Percentiles rank a stretch among this genome's conserved stretches.
Evolutionary conservation across 2,797 vertebrate species (phyloP).

Genomic region (Ctenopoma multispine): DNA sequence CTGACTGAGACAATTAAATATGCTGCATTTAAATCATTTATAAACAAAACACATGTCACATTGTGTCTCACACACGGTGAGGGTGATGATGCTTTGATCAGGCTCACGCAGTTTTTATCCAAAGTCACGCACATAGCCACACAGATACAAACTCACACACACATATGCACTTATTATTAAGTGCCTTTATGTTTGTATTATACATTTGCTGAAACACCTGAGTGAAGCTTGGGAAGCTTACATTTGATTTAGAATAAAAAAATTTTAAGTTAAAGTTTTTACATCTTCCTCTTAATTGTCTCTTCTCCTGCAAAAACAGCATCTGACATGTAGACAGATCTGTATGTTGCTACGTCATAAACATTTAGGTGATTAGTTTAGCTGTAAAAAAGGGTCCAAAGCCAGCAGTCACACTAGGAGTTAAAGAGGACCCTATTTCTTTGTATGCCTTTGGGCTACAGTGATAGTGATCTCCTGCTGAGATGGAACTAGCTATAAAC

Average conservation of each 20-base stretch:
- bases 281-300: not conserved
- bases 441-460: conserved; percentile 67
- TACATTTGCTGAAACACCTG: not conserved
- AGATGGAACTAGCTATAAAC: conserved; percentile 79
- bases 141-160: no score
- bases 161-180: no score
- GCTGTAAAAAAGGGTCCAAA: conserved; percentile 59
- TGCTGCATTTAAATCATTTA: conserved; percentile 10
- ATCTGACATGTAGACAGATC: conserved; percentile 7
- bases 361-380: conserved; percentile 20
- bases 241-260: not conserved
- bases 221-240: not conserved
- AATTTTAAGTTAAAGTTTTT: not conserved
- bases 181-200: no score
- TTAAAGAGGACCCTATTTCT: conserved; percentile 61
- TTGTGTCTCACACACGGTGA: not conserved
- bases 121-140: not conserved
- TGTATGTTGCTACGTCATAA: conserved; percentile 37
- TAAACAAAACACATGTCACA: conserved; percentile 7
- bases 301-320: conserved; percentile 8
- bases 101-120: not conserved
- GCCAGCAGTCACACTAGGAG: conserved; percentile 44
- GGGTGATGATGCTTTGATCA: not conserved
- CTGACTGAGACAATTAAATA: conserved; percentile 24
- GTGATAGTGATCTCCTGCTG: conserved; percentile 79